Evolutionary conservation across 2,797 vertebrate species (phyloP), one percentile per base, ranked within the genome.

Genomic region (Artibeus lituratus): DNA sequence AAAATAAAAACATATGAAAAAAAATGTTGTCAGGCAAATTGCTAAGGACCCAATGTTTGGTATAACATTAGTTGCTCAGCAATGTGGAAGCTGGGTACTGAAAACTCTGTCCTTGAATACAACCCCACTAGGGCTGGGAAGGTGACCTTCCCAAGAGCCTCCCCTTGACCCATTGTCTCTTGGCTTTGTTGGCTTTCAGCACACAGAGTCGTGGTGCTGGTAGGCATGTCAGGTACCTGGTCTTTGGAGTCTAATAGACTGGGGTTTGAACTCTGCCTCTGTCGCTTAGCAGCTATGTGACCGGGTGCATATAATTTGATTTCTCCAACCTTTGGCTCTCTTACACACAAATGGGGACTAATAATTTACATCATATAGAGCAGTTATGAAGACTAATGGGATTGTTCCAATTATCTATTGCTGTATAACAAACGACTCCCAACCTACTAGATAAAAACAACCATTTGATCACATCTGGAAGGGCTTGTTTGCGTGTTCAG

Each of bases 1-100:
- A 84, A 42, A 84, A 77, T 37, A 87, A 85, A 93, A 73, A 49
- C 35, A 72, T 37, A 82, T 81, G 32, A 82, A 83, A 93, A 88
- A 35, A 90, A 84, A 87, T n/a, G 57, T n/a, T 44, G 29, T 72
- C 85, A 44, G 19, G 4, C 15, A 49, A 90, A 72, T 69, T 94
- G 47, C n/a, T 57, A 90, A 42, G 59, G 19, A 77, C 42, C 26
- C 26, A 19, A 4, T 9, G 37, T 65, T 65, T 77, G 37, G 37
- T 51, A 29, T 42, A 53, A 21, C 42, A 19, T 57, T 37, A 87
- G 39, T 55, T 55, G 32, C 4, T 67, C 29, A 35, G 42, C 7
- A 55, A 74, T 44, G 16, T 37, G 49, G 39, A 44, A 94, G 9
- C 19, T 53, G 29, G 21, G 35, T 32, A 32, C 37, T 47, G 37